Evolutionary conservation across 2,888 invertebrate species (phyloP).

Genomic region (Hirtodrosophila trivittata): DNA sequence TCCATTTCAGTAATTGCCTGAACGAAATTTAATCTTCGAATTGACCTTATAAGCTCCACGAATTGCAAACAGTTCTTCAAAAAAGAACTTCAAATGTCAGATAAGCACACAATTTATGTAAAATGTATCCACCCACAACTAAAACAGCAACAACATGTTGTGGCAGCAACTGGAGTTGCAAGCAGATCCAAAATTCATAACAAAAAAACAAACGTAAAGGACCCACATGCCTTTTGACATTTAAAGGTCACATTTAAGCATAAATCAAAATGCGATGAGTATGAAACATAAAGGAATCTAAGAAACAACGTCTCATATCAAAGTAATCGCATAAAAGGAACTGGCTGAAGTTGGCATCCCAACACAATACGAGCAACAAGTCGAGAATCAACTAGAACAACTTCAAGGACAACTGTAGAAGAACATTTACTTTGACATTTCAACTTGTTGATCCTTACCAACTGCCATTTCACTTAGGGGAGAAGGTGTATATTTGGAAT

Average conservation of each 20-base stretch:
- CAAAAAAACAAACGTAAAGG: constrained; percentile 18
- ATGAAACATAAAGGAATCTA: constrained; percentile 39
- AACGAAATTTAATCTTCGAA: constrained; percentile 23
- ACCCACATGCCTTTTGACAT: constrained; percentile 55
- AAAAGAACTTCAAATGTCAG: constrained; percentile 16
- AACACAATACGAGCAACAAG: constrained; percentile 3
- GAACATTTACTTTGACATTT: constrained; percentile 40
- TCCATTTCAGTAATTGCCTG: background rate
- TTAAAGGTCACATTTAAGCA: constrained; percentile 75
- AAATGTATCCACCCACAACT: constrained; percentile 42
- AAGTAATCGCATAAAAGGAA: constrained; percentile 31
- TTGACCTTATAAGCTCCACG: constrained; percentile 25
- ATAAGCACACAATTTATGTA: constrained; percentile 30
- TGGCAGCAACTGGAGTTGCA: constrained; percentile 55
- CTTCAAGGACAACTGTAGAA: constrained; percentile 28
- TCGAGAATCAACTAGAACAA: constrained; percentile 24
- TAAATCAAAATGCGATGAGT: constrained; percentile 53
- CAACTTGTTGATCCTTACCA: constrained; percentile 54
- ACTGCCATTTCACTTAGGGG: constrained; percentile 27
- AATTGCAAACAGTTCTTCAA: constrained; percentile 21
- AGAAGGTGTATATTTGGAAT: too few species aligned
- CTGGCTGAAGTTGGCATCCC: background rate
- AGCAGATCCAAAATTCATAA: constrained; percentile 7
- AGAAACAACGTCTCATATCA: constrained; percentile 29
- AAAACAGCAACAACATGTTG: constrained; percentile 14